These are phyloP conservation scores for Leptestheria dahalacensis DNA, from an alignment of 1,140 invertebrate genomes.

Conservation along the genomic window DNA sequence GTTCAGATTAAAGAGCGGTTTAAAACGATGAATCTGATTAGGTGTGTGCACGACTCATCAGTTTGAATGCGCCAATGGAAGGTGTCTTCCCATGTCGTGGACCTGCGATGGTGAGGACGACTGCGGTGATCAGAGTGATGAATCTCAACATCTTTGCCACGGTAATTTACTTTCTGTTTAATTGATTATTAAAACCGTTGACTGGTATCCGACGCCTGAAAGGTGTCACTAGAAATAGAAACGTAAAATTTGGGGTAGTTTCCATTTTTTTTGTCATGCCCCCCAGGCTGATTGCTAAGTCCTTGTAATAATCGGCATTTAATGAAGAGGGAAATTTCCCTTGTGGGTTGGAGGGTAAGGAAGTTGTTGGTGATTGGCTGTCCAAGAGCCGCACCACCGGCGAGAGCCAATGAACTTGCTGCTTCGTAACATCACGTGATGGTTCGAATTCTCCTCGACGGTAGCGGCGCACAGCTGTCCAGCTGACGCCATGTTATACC, in stretches of 20 bases:
- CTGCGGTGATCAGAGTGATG: constrained; percentile 26
- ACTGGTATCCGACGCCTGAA: too few relatives aligned
- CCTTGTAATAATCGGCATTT: not conserved
- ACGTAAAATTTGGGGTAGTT: not conserved
- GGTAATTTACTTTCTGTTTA: not conserved
- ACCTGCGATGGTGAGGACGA: constrained; percentile 26
- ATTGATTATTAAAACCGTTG: not conserved
- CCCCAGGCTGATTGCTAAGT: too few relatives aligned
- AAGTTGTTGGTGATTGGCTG: not conserved
- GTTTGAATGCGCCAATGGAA: constrained; percentile 38
- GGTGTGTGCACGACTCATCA: not conserved
- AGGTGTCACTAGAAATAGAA: not conserved
- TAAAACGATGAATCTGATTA: not conserved
- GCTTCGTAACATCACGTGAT: not conserved
- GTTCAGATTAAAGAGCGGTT: not conserved
- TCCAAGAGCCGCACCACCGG: not conserved
- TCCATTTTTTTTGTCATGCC: not conserved
- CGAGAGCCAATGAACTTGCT: not conserved
- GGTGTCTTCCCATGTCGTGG: constrained; percentile 33
- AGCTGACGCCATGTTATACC: too few relatives aligned
- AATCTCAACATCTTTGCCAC: constrained; percentile 13
- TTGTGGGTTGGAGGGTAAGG: not conserved
- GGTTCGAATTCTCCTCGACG: too few relatives aligned
- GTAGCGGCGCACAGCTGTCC: too few relatives aligned
- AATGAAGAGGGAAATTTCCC: not conserved